phyloP scores from a whole-genome alignment of 2,888 invertebrate species.

The Plagodis pulveraria region DNA sequence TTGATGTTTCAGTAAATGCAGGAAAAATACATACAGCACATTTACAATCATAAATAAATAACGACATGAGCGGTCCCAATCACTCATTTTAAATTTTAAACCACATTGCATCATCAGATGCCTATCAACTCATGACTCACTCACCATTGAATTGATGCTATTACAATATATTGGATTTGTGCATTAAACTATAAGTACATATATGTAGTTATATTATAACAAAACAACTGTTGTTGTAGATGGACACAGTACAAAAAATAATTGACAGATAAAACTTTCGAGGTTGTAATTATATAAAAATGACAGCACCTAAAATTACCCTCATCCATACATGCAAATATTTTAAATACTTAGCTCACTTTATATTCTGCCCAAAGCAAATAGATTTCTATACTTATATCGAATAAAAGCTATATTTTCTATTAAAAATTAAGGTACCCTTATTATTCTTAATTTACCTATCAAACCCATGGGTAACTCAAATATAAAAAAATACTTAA shows the following conservation, averaged over 20 bases:
- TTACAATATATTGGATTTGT: slow-evolving; percentile 1
- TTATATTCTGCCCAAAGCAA: background rate
- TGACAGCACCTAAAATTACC: slow-evolving; percentile 51
- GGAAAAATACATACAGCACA: background rate
- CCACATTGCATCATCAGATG: too few species aligned
- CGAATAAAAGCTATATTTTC: too few species aligned
- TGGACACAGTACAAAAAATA: slow-evolving; percentile 40
- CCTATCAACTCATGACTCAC: too few species aligned
- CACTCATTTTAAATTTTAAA: slow-evolving; percentile 14
- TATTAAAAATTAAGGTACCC: too few species aligned
- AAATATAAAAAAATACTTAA: background rate
- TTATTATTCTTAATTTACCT: too few species aligned
- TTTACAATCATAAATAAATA: background rate
- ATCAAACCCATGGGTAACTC: too few species aligned
- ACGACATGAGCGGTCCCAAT: slow-evolving; percentile 4
- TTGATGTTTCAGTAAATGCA: slow-evolving; percentile 2
- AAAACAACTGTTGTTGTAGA: slow-evolving; percentile 31
- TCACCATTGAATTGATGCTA: background rate
- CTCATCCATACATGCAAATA: slow-evolving; percentile 42
- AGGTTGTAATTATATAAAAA: slow-evolving; percentile 32
- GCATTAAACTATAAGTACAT: slow-evolving; percentile 37
- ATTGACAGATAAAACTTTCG: slow-evolving; percentile 33
- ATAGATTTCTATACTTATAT: background rate
- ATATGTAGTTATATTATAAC: slow-evolving; percentile 24
- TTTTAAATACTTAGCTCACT: background rate